Percentiles rank a stretch among this genome's conserved stretches.
phyloP scores from a whole-genome alignment of 2,113 vertebrate species.

The Panthera uncia region DNA sequence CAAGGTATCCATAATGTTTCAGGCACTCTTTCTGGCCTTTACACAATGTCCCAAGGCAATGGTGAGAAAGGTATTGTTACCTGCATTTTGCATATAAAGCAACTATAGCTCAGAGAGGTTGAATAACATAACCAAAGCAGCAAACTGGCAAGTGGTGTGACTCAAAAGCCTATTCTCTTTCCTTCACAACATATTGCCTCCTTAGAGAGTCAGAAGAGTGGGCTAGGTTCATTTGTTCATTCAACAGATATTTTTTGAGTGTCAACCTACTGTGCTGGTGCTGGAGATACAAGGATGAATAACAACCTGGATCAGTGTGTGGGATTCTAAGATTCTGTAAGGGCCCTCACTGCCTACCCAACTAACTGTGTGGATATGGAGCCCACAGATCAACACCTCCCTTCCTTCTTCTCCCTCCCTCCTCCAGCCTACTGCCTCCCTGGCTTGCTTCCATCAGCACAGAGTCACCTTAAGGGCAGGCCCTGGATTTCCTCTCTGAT shows the following conservation, averaged over 20 bases:
- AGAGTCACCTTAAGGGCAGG: neutral
- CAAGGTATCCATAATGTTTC: neutral
- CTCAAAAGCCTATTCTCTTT: neutral
- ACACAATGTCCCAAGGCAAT: neutral
- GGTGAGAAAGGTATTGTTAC: neutral
- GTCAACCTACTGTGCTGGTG: neutral
- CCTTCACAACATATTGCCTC: neutral
- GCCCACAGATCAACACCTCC: accelerated
- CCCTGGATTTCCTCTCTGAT: neutral
- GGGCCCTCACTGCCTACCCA: neutral
- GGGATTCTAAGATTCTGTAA: neutral
- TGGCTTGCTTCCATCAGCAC: neutral
- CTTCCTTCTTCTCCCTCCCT: neutral
- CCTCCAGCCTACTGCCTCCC: neutral
- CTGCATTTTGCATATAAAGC: neutral
- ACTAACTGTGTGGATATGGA: no score
- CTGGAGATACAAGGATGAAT: neutral
- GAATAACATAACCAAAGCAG: neutral
- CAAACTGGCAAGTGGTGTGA: neutral
- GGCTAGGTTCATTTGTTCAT: neutral
- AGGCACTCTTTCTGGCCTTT: neutral
- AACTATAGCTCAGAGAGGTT: neutral
- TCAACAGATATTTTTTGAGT: neutral
- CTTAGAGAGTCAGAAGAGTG: neutral
- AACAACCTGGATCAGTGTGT: no score